Conservation (phyloP, 2,113 vertebrate species). For the Clupea harengus region DNA sequence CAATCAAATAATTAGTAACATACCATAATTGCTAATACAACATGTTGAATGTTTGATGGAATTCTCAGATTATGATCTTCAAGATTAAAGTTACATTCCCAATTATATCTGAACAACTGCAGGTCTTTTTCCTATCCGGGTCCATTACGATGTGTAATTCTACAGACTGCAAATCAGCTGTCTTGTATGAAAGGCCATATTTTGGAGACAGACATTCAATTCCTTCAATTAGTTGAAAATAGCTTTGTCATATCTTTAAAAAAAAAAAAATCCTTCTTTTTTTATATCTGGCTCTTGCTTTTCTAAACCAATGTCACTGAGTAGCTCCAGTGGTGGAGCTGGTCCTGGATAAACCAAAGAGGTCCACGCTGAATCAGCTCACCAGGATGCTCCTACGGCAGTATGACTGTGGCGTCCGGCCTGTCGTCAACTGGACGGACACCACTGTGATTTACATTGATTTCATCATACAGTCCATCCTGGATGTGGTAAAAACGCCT, state of each 20-base stretch:
- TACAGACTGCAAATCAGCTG: neutral
- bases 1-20: neutral
- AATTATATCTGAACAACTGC: too few species aligned
- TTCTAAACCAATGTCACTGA: neutral
- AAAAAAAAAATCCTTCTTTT: too few species aligned
- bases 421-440: constrained; percentile 76
- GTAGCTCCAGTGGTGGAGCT: constrained; percentile 58
- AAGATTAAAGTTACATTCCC: too few species aligned
- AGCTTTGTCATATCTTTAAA: neutral
- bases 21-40: neutral
- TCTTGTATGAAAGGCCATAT: neutral
- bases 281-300: neutral
- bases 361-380: constrained; percentile 74
- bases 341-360: constrained; percentile 61
- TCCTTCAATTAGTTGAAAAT: neutral
- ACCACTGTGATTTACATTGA: constrained; percentile 76
- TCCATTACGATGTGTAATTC: neutral
- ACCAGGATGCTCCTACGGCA: constrained; percentile 73
- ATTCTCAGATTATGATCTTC: too few species aligned
- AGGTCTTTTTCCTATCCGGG: neutral
- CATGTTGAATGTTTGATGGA: neutral
- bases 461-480: constrained; percentile 74
- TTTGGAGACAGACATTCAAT: neutral
- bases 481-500: constrained; percentile 74
- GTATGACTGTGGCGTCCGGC: constrained; percentile 78